Percentiles rank a stretch among this genome's conserved stretches.
Conservation (phyloP, 2,113 vertebrate species). For the Thamnophis sirtalis region DNA sequence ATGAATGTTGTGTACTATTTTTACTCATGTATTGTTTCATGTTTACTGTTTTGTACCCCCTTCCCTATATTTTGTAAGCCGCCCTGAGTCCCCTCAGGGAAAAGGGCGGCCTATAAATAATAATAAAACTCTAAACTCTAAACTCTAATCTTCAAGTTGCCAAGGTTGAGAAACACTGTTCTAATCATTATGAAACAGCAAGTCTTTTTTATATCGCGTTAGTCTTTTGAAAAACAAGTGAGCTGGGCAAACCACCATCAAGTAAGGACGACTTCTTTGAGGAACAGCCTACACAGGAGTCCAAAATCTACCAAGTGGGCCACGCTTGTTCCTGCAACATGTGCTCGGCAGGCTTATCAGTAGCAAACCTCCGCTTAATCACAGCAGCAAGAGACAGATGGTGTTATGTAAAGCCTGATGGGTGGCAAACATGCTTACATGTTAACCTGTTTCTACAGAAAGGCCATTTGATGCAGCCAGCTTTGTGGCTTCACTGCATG, state of each 20-base stretch:
- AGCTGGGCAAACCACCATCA: neutral
- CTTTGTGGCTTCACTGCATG: neutral
- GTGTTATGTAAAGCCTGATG: rapidly evolving
- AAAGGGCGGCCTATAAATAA: no score
- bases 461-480: constrained; percentile 8
- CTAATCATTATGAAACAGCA: neutral
- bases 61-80: no score
- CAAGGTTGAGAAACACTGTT: no score
- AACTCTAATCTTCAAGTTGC: no score
- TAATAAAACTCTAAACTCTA: no score
- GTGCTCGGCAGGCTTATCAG: rapidly evolving
- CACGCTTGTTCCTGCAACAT: neutral
- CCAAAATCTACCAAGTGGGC: neutral
- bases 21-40: no score
- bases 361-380: constrained; percentile 8
- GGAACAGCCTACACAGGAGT: neutral
- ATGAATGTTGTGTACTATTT: no score
- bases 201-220: neutral
- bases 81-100: no score
- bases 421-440: rapidly evolving
- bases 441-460: rapidly evolving
- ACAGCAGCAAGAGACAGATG: neutral
- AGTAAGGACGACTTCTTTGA: neutral
- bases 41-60: no score
- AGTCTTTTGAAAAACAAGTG: neutral